These are phyloP conservation scores for Coryphaenoides rupestris DNA, from an alignment of 2,113 vertebrate species.

Conservation along the genomic window DNA sequence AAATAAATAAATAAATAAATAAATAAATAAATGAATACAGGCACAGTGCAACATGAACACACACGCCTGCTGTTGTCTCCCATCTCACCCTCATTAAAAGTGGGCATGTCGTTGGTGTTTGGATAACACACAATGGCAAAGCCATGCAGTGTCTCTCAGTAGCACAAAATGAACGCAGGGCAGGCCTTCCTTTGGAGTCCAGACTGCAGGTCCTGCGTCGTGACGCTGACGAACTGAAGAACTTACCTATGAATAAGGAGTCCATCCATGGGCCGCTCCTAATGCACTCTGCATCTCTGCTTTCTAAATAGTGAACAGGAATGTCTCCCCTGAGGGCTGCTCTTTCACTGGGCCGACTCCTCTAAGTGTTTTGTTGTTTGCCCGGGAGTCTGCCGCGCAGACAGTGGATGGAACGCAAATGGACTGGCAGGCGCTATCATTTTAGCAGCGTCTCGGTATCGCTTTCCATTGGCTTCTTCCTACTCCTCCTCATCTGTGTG, in stretches of 20 bases:
- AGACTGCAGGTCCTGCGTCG: slow-evolving; percentile 31
- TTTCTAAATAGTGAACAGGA: slow-evolving; percentile 45
- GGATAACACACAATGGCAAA: slow-evolving; percentile 29
- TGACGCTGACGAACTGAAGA: slow-evolving; percentile 46
- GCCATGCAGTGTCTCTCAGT: slow-evolving; percentile 18
- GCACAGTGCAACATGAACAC: too few relatives aligned
- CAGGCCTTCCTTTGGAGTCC: too few relatives aligned
- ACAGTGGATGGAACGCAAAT: slow-evolving; percentile 16
- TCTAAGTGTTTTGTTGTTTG: slow-evolving; percentile 4
- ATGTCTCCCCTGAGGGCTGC: slow-evolving; percentile 24
- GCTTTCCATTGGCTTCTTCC: too few relatives aligned
- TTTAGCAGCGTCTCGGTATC: too few relatives aligned
- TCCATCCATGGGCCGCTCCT: slow-evolving; percentile 41
- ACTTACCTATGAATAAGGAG: slow-evolving; percentile 52
- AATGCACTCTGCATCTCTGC: slow-evolving; percentile 53
- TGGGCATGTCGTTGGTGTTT: slow-evolving; percentile 38
- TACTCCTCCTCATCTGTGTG: too few relatives aligned
- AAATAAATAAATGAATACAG: too few relatives aligned
- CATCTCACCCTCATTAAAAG: slow-evolving; percentile 20
- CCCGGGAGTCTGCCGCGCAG: not conserved
- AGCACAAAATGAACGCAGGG: too few relatives aligned
- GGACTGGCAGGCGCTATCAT: not conserved
- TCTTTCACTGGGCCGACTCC: slow-evolving; percentile 33
- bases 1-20: too few relatives aligned
- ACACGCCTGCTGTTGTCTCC: slow-evolving; percentile 8